Evolutionary conservation across 2,797 vertebrate genomes (phyloP).

Genomic region (Adelosebastes latens): DNA sequence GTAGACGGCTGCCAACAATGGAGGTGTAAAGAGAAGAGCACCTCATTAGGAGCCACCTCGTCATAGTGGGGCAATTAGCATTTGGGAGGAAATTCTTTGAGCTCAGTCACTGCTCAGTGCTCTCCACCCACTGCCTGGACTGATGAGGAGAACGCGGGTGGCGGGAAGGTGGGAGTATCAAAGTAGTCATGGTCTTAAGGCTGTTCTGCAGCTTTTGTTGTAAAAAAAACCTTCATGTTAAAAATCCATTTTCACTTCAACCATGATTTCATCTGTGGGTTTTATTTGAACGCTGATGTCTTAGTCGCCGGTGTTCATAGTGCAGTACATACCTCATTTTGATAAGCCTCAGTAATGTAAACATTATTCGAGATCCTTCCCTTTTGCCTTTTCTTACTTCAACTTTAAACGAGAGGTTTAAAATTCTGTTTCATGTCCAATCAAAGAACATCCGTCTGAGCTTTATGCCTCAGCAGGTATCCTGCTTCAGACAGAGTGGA

Average conservation of each 20-base stretch:
- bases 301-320: not conserved
- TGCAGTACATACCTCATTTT: not conserved
- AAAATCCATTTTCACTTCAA: not conserved
- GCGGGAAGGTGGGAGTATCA: slow-evolving; percentile 39
- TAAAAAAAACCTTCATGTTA: not conserved
- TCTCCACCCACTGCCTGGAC: slow-evolving; percentile 22
- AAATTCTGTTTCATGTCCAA: slow-evolving; percentile 26
- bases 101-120: slow-evolving; percentile 6
- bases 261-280: not conserved
- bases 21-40: slow-evolving; percentile 23
- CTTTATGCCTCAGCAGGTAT: slow-evolving; percentile 6
- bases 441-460: slow-evolving; percentile 2
- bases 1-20: slow-evolving; percentile 21
- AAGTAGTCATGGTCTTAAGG: slow-evolving; percentile 7
- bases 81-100: slow-evolving; percentile 24
- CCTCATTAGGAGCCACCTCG: slow-evolving; percentile 55
- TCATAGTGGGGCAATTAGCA: slow-evolving; percentile 51
- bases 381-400: not conserved
- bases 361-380: not conserved
- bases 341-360: not conserved
- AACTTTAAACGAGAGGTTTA: not conserved
- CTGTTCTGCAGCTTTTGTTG: slow-evolving; percentile 11
- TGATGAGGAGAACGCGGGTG: slow-evolving; percentile 24
- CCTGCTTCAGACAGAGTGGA: not conserved
- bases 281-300: not conserved